Conservation (phyloP, 2,888 invertebrate genomes). For the Halictus quadricinctus region DNA sequence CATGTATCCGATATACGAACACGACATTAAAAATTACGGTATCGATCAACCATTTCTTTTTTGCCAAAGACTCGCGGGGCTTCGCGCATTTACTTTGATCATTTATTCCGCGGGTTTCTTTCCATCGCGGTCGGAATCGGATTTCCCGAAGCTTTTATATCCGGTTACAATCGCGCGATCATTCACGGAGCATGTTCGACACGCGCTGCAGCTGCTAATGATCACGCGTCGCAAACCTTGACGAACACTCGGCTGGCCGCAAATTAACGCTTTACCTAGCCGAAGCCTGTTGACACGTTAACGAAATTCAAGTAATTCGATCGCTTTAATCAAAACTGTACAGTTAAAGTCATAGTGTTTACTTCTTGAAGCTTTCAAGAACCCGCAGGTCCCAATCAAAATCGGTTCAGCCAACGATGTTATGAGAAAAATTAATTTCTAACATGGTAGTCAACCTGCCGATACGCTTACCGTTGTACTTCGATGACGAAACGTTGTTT, state of each 20-base stretch:
- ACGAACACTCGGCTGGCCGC: not conserved
- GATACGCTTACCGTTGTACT: no score
- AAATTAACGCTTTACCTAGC: not conserved
- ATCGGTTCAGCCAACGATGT: no score
- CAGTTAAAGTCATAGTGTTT: no score
- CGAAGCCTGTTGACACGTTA: no score
- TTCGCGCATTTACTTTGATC: constrained; percentile 15
- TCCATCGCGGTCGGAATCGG: not conserved
- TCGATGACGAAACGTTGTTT: no score
- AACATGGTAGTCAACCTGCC: no score
- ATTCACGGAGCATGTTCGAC: not conserved
- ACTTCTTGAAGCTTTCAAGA: no score
- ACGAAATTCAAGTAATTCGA: no score
- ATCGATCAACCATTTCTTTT: constrained; percentile 8
- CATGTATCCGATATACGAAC: constrained; percentile 1
- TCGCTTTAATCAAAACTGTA: no score
- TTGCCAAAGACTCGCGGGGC: not conserved
- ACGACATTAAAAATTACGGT: not conserved
- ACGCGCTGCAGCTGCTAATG: not conserved
- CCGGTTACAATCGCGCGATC: constrained; percentile 22
- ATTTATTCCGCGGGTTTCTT: not conserved
- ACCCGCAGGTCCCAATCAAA: no score
- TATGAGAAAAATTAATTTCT: no score
- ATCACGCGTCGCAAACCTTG: not conserved
- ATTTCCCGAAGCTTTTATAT: constrained; percentile 36